phyloP scores from a whole-genome alignment of 1,140 invertebrate species.

The Macrosteles quadrilineatus region DNA sequence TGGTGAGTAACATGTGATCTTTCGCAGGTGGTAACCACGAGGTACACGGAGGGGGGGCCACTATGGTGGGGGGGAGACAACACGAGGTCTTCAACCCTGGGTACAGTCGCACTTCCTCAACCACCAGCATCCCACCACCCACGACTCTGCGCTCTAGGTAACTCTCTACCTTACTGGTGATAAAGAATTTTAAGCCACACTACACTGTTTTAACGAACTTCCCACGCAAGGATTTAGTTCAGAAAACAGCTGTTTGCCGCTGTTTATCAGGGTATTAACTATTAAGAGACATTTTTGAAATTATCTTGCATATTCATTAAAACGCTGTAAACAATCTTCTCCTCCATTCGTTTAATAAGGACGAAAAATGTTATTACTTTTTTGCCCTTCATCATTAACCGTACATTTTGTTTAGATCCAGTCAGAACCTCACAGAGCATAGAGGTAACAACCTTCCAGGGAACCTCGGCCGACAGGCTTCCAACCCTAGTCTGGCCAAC shows the following conservation, averaged over 20 bases:
- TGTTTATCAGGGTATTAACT: no score
- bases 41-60: not conserved
- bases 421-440: constrained; percentile 58
- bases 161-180: no score
- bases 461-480: constrained; percentile 52
- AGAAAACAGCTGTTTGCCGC: no score
- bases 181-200: no score
- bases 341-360: no score
- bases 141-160: constrained; percentile 56
- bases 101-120: constrained; percentile 68
- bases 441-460: constrained; percentile 25
- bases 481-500: constrained; percentile 54
- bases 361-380: no score
- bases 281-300: no score
- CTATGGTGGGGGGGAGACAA: constrained; percentile 19
- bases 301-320: no score
- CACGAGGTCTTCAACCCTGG: constrained; percentile 70
- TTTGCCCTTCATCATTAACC: no score
- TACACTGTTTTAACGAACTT: no score
- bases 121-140: constrained; percentile 61
- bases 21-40: constrained; percentile 57
- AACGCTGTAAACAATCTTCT: no score
- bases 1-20: not conserved
- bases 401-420: constrained; percentile 59
- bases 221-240: no score